Evolutionary conservation across 2,888 invertebrate genomes (phyloP), one percentile per base, ranked within the genome.

Genomic region (Xanthia icteritia): DNA sequence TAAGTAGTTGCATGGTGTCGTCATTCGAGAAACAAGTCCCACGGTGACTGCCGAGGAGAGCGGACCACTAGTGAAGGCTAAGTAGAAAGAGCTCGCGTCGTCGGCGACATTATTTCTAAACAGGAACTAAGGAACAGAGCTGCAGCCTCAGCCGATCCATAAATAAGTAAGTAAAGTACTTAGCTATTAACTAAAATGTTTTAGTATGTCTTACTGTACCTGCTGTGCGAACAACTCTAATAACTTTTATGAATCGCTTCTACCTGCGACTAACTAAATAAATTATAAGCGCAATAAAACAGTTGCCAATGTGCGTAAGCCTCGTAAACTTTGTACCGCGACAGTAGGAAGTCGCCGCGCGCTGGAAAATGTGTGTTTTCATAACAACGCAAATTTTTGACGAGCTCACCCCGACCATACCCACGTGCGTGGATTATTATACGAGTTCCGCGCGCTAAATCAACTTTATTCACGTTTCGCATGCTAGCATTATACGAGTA

Each of bases 361-460:
- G 42, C 60, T 71, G 71, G 63, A 39, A 68, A 67, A 75, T 71
- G 67, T 74, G 70, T 31, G 66, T 23, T 73, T 73, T 73, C 65
- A 77, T 73, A 86, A 79, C 66, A 61, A 63, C 58, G 69, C 60
- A 58, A 65, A 76, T 76, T 81, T 72, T 83, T 75, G 77, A 84
- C 66, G 58, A 65, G 20, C 67, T 54, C 45, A 31, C 42, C 36
- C 51, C 36, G 23, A n/a, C 42, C 42, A 42, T 42, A 23, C n/a
- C 23, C 45, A 31, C 42, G n/a, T 23, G 23, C 45, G 27, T 68
- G 48, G 56, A 64, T 73, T 79, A 71, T 69, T 80, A 77, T 66
- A 80, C 39, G 23, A 51, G 60, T 66, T 39, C 39, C 31, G 61
- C 45, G 1, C n/a, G 23, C 23, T 27, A 45, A 36, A 31, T 64